Base-by-base conservation (phyloP, 1,140 invertebrate species). In the Trachymyrmex septentrionalis region DNA sequence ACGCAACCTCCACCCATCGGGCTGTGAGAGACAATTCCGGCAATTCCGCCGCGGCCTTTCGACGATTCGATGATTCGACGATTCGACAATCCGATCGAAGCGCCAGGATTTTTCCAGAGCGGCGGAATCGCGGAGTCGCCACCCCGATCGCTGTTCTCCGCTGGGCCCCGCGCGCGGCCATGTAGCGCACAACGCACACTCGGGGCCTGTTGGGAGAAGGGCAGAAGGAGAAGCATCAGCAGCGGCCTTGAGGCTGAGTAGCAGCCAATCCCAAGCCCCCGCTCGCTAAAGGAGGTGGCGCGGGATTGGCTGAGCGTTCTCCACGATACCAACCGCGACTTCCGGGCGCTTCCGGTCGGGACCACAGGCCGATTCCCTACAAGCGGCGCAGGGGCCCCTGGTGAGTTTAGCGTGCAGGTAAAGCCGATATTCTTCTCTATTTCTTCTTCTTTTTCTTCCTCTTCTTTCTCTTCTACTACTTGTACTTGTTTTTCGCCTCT, bases 291-390 rank as follows among this genome's bases (percentile, higher is more conserved):
- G 73, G 82, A 87, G 77, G 61, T 67, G 64, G 50, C 61, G 57
- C 64, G 89, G 89, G 89, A 91, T 91, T 91, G 89, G 89, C 76
- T 88, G 59, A 80, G 77, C 50, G 86, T 91, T 91, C 90, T 84
- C 77, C 86, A 90, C 71, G 86, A 4, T 90, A 84, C 81, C 88
- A 76, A 76, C 69, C 55, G 77, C 77, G 63, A 77, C 86, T 90
- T 90, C 80, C 86, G 82, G 86, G 38, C 59, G 86, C 72, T 91
- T 91, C 89, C 89, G 89, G 86, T 78, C 72, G 81, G 57, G 63
- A 85, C 63, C 21, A 57, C 77, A 77, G 75, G 69, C 86, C 72
- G 86, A 87, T 90, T 80, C 73, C 48, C 63, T 50, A 78, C 67
- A 73, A 78, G 64, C 48, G 85, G 75, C 88, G 75, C 88, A 57